phyloP scores from a whole-genome alignment of 30 jellyfish, hydroid and myxozoan species.

The Hydractinia symbiolongicarpus region DNA sequence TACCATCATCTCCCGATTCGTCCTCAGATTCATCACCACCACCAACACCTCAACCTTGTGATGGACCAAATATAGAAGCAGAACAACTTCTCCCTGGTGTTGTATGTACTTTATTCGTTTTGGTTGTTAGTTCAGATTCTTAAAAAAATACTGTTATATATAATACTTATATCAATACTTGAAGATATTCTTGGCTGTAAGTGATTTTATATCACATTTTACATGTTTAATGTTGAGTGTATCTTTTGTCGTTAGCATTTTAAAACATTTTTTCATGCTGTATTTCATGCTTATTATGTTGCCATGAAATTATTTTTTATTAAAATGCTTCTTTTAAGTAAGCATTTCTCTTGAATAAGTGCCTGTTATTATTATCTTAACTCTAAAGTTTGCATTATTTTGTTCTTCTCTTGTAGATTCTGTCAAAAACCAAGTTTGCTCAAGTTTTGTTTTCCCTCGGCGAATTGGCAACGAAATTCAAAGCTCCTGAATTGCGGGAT shows the following conservation, averaged over 20 bases:
- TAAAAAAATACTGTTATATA: neutral
- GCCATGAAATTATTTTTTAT: too few relatives aligned
- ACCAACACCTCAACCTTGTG: constrained; percentile 87
- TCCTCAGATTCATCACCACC: constrained; percentile 99
- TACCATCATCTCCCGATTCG: constrained; percentile 98
- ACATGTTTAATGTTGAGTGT: too few relatives aligned
- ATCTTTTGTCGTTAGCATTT: too few relatives aligned
- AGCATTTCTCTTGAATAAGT: too few relatives aligned
- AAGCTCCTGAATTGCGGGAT: constrained; percentile 69
- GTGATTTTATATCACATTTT: neutral
- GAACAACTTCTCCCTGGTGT: constrained; percentile 95
- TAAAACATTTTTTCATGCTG: too few relatives aligned
- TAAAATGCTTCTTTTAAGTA: too few relatives aligned
- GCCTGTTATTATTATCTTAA: too few relatives aligned
- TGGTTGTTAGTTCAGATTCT: neutral
- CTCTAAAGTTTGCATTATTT: neutral
- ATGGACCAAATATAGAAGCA: constrained; percentile 83
- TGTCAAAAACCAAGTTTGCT: constrained; percentile 80
- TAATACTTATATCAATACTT: neutral
- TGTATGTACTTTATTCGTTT: constrained; percentile 34
- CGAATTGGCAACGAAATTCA: constrained; percentile 72
- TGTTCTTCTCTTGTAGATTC: constrained; percentile 34
- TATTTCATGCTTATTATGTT: too few relatives aligned
- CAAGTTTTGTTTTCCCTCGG: constrained; percentile 62
- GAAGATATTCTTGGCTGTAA: neutral